phyloP scores from a whole-genome alignment of 64 coral and sea anemone genomes.

The Exaiptasia diaphana region DNA sequence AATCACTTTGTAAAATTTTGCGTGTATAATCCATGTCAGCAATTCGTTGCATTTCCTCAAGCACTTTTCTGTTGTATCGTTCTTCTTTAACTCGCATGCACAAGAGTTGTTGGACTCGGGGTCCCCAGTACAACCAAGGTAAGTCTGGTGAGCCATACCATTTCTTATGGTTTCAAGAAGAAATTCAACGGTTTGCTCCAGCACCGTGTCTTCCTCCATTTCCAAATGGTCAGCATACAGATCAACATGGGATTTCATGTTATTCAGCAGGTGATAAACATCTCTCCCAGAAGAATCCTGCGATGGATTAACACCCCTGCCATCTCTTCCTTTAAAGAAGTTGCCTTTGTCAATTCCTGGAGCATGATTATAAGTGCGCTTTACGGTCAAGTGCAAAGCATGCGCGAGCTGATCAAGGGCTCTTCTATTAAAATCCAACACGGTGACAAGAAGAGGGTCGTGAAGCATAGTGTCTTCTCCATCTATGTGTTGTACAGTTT shows the following conservation, averaged over 20 bases:
- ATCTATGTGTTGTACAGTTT: not conserved
- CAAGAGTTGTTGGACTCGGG: not conserved
- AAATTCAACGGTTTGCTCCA: not conserved
- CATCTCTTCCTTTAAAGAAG: not conserved
- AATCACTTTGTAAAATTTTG: not conserved
- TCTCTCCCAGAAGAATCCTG: not conserved
- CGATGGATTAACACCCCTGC: not conserved
- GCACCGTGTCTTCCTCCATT: not conserved
- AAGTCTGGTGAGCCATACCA: slow-evolving; percentile 2
- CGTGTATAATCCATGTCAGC: not conserved
- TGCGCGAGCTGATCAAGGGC: slow-evolving; percentile 1
- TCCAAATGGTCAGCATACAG: not conserved
- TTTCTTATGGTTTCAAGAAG: not conserved
- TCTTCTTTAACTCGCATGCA: not conserved
- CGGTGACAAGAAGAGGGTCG: not conserved
- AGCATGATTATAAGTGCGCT: not conserved
- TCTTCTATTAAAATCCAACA: not conserved
- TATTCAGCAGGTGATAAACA: not conserved
- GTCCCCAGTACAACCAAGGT: not conserved
- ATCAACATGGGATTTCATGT: not conserved
- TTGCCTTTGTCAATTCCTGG: not conserved
- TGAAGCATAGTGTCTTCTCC: not conserved
- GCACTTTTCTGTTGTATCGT: not conserved
- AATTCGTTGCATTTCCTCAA: not conserved
- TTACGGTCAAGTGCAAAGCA: not conserved